Conservation (phyloP, 2,888 invertebrate species). For the Automeris io region DNA sequence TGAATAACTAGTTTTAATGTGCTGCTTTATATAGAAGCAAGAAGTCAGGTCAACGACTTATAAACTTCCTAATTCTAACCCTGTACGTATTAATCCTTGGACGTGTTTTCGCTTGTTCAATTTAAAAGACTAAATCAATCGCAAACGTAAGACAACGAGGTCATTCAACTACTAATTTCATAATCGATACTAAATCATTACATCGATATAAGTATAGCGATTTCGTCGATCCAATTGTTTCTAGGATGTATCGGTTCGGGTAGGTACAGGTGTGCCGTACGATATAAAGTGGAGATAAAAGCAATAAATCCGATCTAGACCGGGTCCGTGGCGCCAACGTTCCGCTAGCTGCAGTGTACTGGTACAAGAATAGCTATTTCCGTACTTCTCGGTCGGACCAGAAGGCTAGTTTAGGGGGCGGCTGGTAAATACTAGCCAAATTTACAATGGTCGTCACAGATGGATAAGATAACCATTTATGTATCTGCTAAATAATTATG, state of each 20-base stretch:
- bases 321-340: slow-evolving; percentile 65
- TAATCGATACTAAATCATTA: not conserved
- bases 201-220: not conserved
- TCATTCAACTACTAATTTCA: not conserved
- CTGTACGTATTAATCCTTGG: not conserved
- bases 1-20: not conserved
- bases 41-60: not conserved
- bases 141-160: not conserved
- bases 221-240: slow-evolving; percentile 23
- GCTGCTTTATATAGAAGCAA: not conserved
- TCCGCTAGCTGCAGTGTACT: slow-evolving; percentile 34
- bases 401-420: too few relatives aligned
- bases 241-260: slow-evolving; percentile 40
- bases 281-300: slow-evolving; percentile 51
- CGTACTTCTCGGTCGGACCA: too few relatives aligned
- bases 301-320: slow-evolving; percentile 61
- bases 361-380: too few relatives aligned
- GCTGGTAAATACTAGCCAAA: too few relatives aligned
- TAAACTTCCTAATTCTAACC: not conserved
- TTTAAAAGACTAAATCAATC: not conserved
- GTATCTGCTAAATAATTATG: too few relatives aligned
- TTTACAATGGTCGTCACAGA: too few relatives aligned
- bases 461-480: too few relatives aligned
- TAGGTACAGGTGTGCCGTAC: slow-evolving; percentile 51
- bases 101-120: not conserved